phyloP scores from a whole-genome alignment of 2,113 vertebrate genomes.

The Microcebus ravelobensis region DNA sequence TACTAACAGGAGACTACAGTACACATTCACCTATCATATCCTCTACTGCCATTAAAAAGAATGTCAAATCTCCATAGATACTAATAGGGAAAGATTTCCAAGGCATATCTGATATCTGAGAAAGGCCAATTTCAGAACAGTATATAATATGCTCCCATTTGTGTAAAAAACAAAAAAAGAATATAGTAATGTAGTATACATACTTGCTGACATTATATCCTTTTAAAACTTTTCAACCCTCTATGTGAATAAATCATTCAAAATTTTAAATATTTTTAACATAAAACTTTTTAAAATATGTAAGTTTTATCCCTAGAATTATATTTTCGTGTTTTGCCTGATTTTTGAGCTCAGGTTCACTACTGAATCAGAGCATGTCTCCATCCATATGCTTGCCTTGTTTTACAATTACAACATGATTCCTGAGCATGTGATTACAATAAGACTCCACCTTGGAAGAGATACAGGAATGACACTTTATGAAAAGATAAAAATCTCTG shows the following conservation, averaged over 20 bases:
- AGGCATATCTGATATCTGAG: neutral
- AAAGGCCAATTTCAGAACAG: neutral
- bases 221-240: neutral
- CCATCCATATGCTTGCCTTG: neutral
- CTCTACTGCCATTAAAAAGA: neutral
- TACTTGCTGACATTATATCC: neutral
- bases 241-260: neutral
- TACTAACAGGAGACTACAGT: neutral
- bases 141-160: neutral
- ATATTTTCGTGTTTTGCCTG: neutral
- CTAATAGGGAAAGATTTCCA: constrained; percentile 25
- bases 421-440: neutral
- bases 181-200: neutral
- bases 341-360: neutral
- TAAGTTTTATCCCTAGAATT: neutral
- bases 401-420: constrained; percentile 20
- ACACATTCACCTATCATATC: neutral
- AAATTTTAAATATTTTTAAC: constrained; percentile 28
- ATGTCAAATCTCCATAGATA: neutral
- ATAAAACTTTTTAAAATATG: neutral
- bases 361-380: neutral
- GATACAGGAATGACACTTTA: neutral
- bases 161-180: neutral
- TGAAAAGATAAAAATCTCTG: constrained; percentile 48
- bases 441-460: neutral